phyloP scores from a whole-genome alignment of 2,113 vertebrate species.

The Mionectes macconnelli region DNA sequence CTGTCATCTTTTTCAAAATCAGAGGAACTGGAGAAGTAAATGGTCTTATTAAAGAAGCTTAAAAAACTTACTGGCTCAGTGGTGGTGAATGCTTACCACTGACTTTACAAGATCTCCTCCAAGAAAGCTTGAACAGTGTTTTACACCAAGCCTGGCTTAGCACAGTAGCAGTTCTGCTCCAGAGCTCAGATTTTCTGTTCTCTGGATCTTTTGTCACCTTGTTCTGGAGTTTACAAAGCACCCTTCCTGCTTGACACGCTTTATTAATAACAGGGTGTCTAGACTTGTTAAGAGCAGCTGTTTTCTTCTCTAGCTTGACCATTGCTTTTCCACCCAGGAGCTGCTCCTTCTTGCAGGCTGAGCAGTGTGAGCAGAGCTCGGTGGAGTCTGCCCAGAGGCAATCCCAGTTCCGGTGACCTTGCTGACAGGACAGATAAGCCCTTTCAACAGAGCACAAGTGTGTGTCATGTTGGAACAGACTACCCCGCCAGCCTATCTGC shows the following conservation, averaged over 20 bases:
- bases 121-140: not conserved
- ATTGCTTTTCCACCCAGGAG: not conserved
- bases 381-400: not conserved
- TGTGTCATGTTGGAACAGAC: not conserved
- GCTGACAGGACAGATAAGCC: constrained; percentile 28
- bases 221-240: not conserved
- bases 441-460: constrained; percentile 47
- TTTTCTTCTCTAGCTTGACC: not conserved
- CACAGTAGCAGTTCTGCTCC: not conserved
- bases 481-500: not conserved
- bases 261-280: not conserved
- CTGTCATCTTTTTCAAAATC: not conserved
- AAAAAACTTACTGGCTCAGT: not conserved
- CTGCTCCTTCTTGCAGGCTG: not conserved
- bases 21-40: not conserved
- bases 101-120: not conserved
- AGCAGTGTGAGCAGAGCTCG: not conserved
- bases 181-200: not conserved
- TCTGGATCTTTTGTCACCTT: not conserved
- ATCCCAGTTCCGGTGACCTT: not conserved
- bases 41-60: not conserved
- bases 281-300: not conserved
- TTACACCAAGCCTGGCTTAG: not conserved
- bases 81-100: not conserved
- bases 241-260: not conserved